Percentiles rank a stretch among this genome's conserved stretches.
Conservation (phyloP, 2,113 vertebrate genomes). For the Centropristis striata region DNA sequence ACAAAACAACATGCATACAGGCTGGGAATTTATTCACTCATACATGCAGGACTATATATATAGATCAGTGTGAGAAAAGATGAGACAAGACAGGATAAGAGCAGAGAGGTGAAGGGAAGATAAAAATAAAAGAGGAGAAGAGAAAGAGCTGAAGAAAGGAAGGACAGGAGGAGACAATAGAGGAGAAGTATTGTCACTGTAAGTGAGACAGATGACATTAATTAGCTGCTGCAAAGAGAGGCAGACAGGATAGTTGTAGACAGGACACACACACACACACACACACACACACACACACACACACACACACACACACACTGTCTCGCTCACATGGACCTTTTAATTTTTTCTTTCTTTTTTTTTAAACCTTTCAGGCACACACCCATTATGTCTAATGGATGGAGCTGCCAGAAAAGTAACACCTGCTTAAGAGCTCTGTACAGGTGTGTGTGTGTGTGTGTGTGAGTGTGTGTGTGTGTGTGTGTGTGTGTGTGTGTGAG, state of each 20-base stretch:
- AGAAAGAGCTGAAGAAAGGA: constrained; percentile 12
- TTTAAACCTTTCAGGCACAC: constrained; percentile 32
- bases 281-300: constrained; percentile 24
- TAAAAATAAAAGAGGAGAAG: background rate
- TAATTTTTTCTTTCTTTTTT: background rate
- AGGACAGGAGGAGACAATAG: constrained; percentile 21
- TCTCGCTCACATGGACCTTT: constrained; percentile 1
- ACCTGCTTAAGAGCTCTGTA: constrained; percentile 50
- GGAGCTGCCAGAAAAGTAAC: constrained; percentile 54
- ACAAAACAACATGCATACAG: background rate
- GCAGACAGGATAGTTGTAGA: constrained; percentile 38
- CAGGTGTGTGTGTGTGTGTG: constrained; percentile 22
- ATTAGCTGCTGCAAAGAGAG: constrained; percentile 57
- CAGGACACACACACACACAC: constrained; percentile 22
- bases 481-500: background rate
- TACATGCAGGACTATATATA: no score
- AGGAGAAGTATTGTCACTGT: constrained; percentile 43
- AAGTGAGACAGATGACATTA: constrained; percentile 73
- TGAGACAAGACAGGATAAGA: background rate
- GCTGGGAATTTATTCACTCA: background rate
- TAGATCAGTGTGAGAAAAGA: constrained; percentile 9
- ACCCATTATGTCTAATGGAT: constrained; percentile 62
- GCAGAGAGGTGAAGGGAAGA: constrained; percentile 13
- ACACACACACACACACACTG: constrained; percentile 7
- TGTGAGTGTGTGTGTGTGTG: constrained; percentile 14